A percentile compares a stretch with the other conserved stretches of the same genome.
Conservation (phyloP, 2,888 invertebrate species). For the Drosophila greeni region DNA sequence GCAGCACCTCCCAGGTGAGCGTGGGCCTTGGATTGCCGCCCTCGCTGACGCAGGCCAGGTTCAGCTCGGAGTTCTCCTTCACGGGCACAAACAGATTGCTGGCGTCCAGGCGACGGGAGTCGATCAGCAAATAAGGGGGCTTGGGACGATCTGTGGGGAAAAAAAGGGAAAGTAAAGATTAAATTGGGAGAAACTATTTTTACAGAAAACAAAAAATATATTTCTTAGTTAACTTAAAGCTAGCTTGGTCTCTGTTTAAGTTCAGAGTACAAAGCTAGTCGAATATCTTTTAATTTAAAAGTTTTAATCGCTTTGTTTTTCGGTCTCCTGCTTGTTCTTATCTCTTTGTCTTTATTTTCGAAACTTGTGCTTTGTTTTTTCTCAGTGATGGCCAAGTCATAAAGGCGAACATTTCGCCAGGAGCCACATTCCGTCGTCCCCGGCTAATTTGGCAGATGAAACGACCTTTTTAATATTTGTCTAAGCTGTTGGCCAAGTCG, state of each 20-base stretch:
- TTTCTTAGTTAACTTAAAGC: too few relatives aligned
- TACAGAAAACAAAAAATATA: too few relatives aligned
- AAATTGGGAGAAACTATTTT: not conserved
- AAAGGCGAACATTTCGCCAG: constrained; percentile 23
- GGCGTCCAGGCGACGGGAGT: constrained; percentile 89
- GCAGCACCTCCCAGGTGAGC: constrained; percentile 78
- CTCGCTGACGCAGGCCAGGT: constrained; percentile 91
- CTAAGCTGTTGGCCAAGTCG: constrained; percentile 47
- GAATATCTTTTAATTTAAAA: not conserved
- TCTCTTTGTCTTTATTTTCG: constrained; percentile 7
- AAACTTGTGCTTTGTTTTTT: not conserved
- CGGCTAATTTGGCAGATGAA: constrained; percentile 58
- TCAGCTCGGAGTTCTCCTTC: constrained; percentile 89
- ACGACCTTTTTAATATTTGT: constrained; percentile 54
- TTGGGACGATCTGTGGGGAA: constrained; percentile 89
- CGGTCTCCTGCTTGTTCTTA: not conserved
- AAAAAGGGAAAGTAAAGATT: constrained; percentile 52
- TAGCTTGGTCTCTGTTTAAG: not conserved
- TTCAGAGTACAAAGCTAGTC: not conserved
- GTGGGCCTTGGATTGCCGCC: constrained; percentile 87
- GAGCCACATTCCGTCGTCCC: constrained; percentile 39
- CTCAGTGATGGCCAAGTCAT: constrained; percentile 1
- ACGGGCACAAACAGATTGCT: constrained; percentile 93
- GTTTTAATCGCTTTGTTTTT: not conserved
- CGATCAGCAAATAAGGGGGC: constrained; percentile 91